These are phyloP conservation scores for Mus pahari DNA, from an alignment of 2,113 vertebrate species.

Conservation along the genomic window DNA sequence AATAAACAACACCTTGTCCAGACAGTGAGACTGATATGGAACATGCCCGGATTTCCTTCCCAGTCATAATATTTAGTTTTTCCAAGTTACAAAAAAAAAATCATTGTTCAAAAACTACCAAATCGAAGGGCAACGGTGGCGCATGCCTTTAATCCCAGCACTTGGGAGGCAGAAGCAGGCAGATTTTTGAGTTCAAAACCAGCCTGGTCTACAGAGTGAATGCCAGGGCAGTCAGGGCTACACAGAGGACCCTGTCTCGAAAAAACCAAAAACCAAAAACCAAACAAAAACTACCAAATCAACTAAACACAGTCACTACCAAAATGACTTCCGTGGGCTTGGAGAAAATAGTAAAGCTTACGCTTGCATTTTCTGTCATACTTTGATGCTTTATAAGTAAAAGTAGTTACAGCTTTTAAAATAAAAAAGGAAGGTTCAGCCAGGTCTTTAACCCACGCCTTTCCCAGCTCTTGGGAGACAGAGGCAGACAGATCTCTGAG, in stretches of 20 bases:
- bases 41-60: not conserved
- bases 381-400: constrained; percentile 49
- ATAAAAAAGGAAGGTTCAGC: not conserved
- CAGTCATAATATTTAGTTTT: constrained; percentile 58
- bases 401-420: constrained; percentile 47
- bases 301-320: constrained; percentile 11
- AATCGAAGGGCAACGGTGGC: too few relatives aligned
- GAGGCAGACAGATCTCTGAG: not conserved
- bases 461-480: not conserved
- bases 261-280: too few relatives aligned
- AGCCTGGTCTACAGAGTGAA: too few relatives aligned
- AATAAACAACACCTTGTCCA: constrained; percentile 37
- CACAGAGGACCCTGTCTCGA: too few relatives aligned
- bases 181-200: too few relatives aligned
- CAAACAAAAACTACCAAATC: constrained; percentile 20
- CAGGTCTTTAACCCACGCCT: not conserved
- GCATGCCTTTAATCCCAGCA: too few relatives aligned
- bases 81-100: constrained; percentile 29
- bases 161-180: too few relatives aligned
- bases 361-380: not conserved
- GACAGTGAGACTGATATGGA: constrained; percentile 41
- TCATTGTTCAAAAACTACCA: constrained; percentile 2
- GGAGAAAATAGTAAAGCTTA: constrained; percentile 48
- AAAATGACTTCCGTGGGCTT: constrained; percentile 50
- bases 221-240: too few relatives aligned